Percentiles rank a stretch among this genome's conserved stretches.
These are phyloP conservation scores for Siderastrea radians DNA, from an alignment of 92 coral and sea anemone species.

Conservation along the genomic window DNA sequence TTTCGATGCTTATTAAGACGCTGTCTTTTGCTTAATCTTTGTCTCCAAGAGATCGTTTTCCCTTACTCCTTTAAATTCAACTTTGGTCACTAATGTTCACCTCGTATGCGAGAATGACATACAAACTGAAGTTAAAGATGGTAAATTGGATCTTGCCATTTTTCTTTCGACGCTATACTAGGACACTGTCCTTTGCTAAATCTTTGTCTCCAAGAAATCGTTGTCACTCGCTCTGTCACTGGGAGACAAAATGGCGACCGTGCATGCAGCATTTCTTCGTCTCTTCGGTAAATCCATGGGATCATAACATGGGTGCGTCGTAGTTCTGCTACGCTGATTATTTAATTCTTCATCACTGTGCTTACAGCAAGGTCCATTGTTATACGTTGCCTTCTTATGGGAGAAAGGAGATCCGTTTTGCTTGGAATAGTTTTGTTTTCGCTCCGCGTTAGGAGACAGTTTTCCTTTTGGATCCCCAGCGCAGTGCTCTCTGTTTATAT, in stretches of 20 bases:
- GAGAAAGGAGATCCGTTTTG: conserved; percentile 40
- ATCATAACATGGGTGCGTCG: conserved; percentile 56
- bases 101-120: neutral
- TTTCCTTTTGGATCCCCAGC: neutral
- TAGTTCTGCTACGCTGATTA: conserved; percentile 28
- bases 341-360: conserved; percentile 29
- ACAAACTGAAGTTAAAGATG: too few species aligned
- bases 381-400: conserved; percentile 3
- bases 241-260: conserved; percentile 34
- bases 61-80: neutral
- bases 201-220: conserved; percentile 79
- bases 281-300: conserved; percentile 34
- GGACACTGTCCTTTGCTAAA: conserved; percentile 11
- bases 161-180: too few species aligned
- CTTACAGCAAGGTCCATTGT: conserved; percentile 40
- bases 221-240: conserved; percentile 45
- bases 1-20: neutral
- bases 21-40: neutral
- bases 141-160: neutral
- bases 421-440: conserved; percentile 18
- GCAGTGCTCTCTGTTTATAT: neutral
- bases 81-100: neutral
- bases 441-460: neutral
- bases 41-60: neutral
- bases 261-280: conserved; percentile 41